Evolutionary conservation across 2,888 invertebrate species (phyloP).

Genomic region (Podotricha telesiphe): DNA sequence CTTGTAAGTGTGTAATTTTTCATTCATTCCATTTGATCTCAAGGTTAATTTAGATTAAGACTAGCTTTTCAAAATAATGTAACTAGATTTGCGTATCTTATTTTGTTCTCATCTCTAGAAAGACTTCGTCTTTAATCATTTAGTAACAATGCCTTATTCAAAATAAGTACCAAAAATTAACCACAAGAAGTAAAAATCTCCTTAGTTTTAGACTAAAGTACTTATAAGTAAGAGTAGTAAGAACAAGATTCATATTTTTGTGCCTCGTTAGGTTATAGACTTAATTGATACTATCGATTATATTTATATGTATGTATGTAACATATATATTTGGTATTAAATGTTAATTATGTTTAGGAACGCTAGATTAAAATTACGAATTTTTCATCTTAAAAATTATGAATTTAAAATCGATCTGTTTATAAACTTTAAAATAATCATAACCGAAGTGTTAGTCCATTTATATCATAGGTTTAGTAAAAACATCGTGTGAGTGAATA

Average conservation of each 20-base stretch:
- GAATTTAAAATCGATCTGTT: slow-evolving; percentile 6
- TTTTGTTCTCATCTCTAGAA: background rate
- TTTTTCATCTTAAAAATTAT: background rate
- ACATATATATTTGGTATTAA: background rate
- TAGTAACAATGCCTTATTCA: slow-evolving; percentile 11
- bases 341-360: background rate
- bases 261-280: slow-evolving; percentile 11
- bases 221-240: background rate
- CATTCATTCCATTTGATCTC: slow-evolving; percentile 20
- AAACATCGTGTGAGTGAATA: slow-evolving; percentile 24
- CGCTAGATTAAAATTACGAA: slow-evolving; percentile 3
- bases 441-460: slow-evolving; percentile 14
- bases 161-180: slow-evolving; percentile 20
- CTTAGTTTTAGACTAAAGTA: slow-evolving; percentile 4
- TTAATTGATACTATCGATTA: background rate
- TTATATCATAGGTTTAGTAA: slow-evolving; percentile 12
- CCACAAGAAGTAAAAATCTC: slow-evolving; percentile 10
- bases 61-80: background rate
- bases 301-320: background rate
- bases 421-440: background rate
- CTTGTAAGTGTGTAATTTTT: background rate
- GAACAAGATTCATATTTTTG: slow-evolving; percentile 1
- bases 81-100: background rate
- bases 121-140: slow-evolving; percentile 1
- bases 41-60: slow-evolving; percentile 2